Base-by-base conservation (phyloP, 1,140 invertebrate genomes). In the Leptopilina boulardi region DNA sequence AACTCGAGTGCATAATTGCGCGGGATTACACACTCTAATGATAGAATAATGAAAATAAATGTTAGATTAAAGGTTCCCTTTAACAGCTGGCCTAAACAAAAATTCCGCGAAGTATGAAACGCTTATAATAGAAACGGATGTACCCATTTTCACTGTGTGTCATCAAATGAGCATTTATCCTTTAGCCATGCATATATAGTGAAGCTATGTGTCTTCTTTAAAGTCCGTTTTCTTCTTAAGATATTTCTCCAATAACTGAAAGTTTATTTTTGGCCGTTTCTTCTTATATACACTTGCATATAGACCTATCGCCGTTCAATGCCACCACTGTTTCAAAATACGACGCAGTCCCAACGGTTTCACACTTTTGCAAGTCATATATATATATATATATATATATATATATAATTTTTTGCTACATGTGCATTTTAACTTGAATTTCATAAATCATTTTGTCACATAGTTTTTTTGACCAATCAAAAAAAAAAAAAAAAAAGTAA, bases 41-140 rank as follows among this genome's bases (percentile, higher is more conserved):
- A 70, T 80, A 80, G 51, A 77, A 42, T 51, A 71, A 77, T 75
- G 66, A 78, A 72, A 41, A 71, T 51, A 26, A 34, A 30, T 42
- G 30, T 73, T 19, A 18, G 54, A 51, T 76, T 75, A 71, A 71
- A 47, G 66, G 21, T 10, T 30, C 9, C 42, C 30, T 70, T 47
- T 42, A 34, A 21, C 21, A 73, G 54, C 21, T 73, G 47, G 21
- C 23, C 21, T 66, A 66, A 66, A 66, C 9, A 3, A 30, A 66
- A 66, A n/a, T 66, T 66, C 59, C 59, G 26, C 21, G 26, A 66
- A 66, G 23, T 66, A 30, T 30, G 59, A 66, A 38, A 66, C 3
- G 23, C 59, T 66, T 66, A 66, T 66, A 66, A 66, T 66, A 66
- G 59, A 66, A 66, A 66, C 59, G 59, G 59, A 66, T 66, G 59